These are phyloP conservation scores for Silurus lanzhouensis DNA, from an alignment of 2,797 vertebrate genomes.

Conservation along the genomic window DNA sequence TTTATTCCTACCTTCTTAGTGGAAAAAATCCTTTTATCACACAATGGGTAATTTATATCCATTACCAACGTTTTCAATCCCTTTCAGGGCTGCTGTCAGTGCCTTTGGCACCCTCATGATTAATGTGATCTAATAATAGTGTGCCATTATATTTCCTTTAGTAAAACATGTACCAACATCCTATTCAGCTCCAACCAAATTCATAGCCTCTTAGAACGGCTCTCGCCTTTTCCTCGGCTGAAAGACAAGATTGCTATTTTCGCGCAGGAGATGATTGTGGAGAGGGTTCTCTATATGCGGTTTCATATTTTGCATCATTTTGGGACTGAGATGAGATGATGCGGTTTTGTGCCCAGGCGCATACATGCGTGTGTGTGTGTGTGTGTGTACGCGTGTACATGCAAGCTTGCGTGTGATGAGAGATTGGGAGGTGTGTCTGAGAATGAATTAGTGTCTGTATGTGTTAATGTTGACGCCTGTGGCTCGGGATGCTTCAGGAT, in stretches of 20 bases:
- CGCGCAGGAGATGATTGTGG: conserved; percentile 75
- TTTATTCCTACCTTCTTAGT: conserved; percentile 99
- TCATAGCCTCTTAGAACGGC: conserved; percentile 99
- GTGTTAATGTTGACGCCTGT: conserved; percentile 48
- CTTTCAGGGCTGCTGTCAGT: conserved; percentile 99
- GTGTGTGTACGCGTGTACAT: conserved; percentile 7
- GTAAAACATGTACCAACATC: conserved; percentile 99
- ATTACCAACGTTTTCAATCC: conserved; percentile 99
- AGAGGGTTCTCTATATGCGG: conserved; percentile 58
- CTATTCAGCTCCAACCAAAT: conserved; percentile 97
- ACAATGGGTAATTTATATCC: conserved; percentile 99
- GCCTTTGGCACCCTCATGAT: conserved; percentile 99
- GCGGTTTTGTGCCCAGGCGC: conserved; percentile 36
- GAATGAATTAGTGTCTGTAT: conserved; percentile 52
- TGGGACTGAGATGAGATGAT: conserved; percentile 50
- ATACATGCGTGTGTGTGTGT: conserved; percentile 18
- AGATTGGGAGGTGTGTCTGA: conserved; percentile 52
- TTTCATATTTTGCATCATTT: conserved; percentile 58
- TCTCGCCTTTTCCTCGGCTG: conserved; percentile 89
- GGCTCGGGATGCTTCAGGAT: conserved; percentile 37
- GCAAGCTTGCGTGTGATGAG: conserved; percentile 45
- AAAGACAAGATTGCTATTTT: conserved; percentile 97
- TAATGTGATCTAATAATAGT: conserved; percentile 99
- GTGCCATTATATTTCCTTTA: conserved; percentile 99
- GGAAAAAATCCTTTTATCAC: conserved; percentile 99